These are phyloP conservation scores for Invenusta paracnida DNA, from an alignment of 2,888 invertebrate genomes.

Conservation along the genomic window DNA sequence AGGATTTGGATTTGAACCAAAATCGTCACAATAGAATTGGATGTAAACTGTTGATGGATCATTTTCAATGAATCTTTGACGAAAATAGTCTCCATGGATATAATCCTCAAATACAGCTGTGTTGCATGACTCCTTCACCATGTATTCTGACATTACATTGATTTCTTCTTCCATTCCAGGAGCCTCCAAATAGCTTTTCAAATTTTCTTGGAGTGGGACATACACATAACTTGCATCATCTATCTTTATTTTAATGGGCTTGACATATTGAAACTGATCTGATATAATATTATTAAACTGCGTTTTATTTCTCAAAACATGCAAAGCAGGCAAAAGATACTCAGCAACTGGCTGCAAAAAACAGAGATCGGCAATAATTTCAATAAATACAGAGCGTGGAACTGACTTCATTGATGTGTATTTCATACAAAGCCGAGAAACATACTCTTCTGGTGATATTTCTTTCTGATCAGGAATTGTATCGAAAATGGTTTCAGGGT, in stretches of 20 bases:
- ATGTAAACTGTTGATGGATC: background rate
- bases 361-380: background rate
- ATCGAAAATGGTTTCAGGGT: background rate
- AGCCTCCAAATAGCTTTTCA: background rate
- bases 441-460: background rate
- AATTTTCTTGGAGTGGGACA: background rate
- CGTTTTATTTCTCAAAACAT: background rate
- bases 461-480: background rate
- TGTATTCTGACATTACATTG: background rate
- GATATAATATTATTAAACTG: background rate
- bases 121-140: background rate
- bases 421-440: background rate
- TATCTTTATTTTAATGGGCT: background rate
- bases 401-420: background rate
- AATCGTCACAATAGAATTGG: background rate
- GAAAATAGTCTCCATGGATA: background rate
- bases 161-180: background rate
- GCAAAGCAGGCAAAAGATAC: background rate
- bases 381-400: background rate
- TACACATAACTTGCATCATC: background rate
- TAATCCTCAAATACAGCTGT: background rate
- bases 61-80: background rate
- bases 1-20: background rate
- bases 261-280: background rate
- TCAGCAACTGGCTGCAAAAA: background rate